Evolutionary conservation across 2,888 invertebrate genomes (phyloP).

Genomic region (Diogma glabrata): DNA sequence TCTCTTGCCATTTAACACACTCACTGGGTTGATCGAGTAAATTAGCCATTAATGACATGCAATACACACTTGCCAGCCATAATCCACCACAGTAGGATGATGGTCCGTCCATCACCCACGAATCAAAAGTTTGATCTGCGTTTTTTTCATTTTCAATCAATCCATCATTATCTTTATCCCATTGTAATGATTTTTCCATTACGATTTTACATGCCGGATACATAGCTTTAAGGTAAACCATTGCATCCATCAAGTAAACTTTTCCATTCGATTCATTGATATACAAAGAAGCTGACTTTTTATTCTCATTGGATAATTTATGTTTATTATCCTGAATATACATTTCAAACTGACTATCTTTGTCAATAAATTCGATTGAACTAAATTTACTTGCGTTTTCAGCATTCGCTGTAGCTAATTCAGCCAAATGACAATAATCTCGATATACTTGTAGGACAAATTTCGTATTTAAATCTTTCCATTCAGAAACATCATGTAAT

Average conservation of each 20-base stretch:
- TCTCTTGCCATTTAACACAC: conserved; percentile 45
- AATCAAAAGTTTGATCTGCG: conserved; percentile 74
- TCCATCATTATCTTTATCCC: conserved; percentile 77
- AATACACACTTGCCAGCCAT: conserved; percentile 71
- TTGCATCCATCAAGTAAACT: conserved; percentile 42
- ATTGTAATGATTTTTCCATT: conserved; percentile 50
- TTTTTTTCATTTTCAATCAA: conserved; percentile 80
- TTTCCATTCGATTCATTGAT: conserved; percentile 37
- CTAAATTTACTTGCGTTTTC: conserved; percentile 37
- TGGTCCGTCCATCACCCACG: conserved; percentile 85
- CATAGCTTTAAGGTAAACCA: conserved; percentile 49
- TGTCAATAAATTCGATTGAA: conserved; percentile 38
- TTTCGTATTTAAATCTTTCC: conserved; percentile 89
- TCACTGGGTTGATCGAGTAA: conserved; percentile 48
- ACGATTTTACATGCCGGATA: conserved; percentile 49
- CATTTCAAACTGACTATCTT: conserved; percentile 36
- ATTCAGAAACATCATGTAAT: conserved; percentile 82
- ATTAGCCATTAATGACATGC: conserved; percentile 55
- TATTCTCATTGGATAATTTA: conserved; percentile 29
- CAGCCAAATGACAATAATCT: conserved; percentile 58
- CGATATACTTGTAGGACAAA: conserved; percentile 81
- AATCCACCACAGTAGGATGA: conserved; percentile 90
- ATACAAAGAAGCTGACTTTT: conserved; percentile 36
- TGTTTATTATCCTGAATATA: conserved; percentile 35
- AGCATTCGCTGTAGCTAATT: conserved; percentile 33